Percentiles rank a stretch among this genome's conserved stretches.
Conservation (phyloP, 2,113 vertebrate species). For the Epinephelus lanceolatus region DNA sequence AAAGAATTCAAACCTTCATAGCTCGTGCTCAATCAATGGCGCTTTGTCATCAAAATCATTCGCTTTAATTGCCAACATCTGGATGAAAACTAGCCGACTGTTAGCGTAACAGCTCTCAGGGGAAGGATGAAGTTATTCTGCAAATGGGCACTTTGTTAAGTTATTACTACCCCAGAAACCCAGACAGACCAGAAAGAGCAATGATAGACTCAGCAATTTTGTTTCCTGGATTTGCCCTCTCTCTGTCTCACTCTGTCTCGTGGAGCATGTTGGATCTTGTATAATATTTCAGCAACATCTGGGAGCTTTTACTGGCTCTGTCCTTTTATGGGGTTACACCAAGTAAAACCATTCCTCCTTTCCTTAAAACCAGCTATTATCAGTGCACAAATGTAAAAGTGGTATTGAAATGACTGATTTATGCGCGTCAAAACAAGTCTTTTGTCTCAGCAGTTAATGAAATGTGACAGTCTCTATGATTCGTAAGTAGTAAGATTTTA, state of each 20-base stretch:
- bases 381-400: constrained; percentile 22
- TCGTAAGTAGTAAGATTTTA: not conserved
- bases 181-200: constrained; percentile 66
- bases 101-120: constrained; percentile 59
- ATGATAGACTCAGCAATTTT: constrained; percentile 64
- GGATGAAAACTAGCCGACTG: constrained; percentile 51
- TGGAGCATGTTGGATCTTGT: constrained; percentile 72
- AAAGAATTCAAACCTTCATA: constrained; percentile 32
- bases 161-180: constrained; percentile 60
- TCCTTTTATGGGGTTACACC: constrained; percentile 68
- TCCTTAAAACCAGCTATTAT: constrained; percentile 51
- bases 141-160: constrained; percentile 69
- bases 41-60: constrained; percentile 60
- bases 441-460: constrained; percentile 22
- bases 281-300: constrained; percentile 81
- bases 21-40: constrained; percentile 36
- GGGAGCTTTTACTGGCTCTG: constrained; percentile 76
- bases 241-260: constrained; percentile 55
- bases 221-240: constrained; percentile 74
- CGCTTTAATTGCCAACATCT: constrained; percentile 61
- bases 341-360: constrained; percentile 53
- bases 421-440: not conserved
- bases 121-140: constrained; percentile 52
- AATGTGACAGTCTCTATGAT: constrained; percentile 24
- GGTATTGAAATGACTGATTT: constrained; percentile 9